Evolutionary conservation across 1,140 invertebrate species (phyloP), one percentile per base, ranked within the genome.

Genomic region (Macrotrachela quadricornifera): DNA sequence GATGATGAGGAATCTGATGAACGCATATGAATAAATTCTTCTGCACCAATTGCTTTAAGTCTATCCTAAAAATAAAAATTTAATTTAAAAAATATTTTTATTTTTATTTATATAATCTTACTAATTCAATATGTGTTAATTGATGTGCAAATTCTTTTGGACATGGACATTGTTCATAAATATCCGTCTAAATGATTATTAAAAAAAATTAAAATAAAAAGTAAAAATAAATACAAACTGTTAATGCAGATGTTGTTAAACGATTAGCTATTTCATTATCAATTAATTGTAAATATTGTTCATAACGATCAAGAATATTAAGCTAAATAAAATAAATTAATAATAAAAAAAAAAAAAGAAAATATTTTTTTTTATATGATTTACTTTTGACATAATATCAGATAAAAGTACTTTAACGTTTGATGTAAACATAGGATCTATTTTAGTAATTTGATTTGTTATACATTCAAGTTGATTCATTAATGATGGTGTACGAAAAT

Each of bases 11-110:
- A 16, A 17, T n/a, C 13, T 6, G 10, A 36, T 54, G 17, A 49
- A 21, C 14, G 13, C 14, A 15, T 13, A 46, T 91, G 84, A 12
- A 94, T 83, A 71, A 94, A 91, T 69, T 94, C 88, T 66, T 94
- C 87, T 0, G 85, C 83, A 0, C 88, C 88, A 61, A 94, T 90
- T 66, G 84, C 88, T 38, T 83, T 85, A 39, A 95, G 74, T 58
- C 85, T 74, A 66, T 94, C 85, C 59, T 69, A 53, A 6, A 58
- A 49, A 44, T 47, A 46, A 46, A 54, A 18, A 30, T 30, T 30
- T 8, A 56, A 21, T 52, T 45, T 10, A 51, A 6, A 41, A n/a
- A 50, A 1, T 9, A 30, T 50, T 15, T 41, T 47, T 54, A 41
- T 21, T 50, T 48, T 15, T 42, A 18, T 11, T 39, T 37, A 40